phyloP scores from a whole-genome alignment of 2,888 invertebrate genomes.

The Eueremaeus valkanovi region DNA sequence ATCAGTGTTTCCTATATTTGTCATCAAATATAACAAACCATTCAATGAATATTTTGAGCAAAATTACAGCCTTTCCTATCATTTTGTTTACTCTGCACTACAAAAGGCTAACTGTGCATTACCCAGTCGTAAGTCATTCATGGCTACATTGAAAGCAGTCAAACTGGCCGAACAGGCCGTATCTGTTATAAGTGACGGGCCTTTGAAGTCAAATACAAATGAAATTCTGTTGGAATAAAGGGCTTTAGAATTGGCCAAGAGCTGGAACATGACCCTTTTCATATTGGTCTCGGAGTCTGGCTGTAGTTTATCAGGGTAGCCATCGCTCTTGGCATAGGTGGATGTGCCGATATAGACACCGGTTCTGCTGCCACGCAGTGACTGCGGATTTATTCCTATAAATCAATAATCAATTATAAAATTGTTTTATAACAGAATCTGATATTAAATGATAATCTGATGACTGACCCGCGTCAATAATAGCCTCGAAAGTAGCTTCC shows the following conservation, averaged over 20 bases:
- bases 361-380: slow-evolving; percentile 76
- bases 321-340: slow-evolving; percentile 82
- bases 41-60: too few relatives aligned
- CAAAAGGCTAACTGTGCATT: too few relatives aligned
- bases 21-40: too few relatives aligned
- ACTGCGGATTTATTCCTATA: slow-evolving; percentile 71
- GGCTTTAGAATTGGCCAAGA: slow-evolving; percentile 84
- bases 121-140: slow-evolving; percentile 73
- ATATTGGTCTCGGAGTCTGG: slow-evolving; percentile 79
- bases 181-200: slow-evolving; percentile 62
- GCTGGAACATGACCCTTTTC: slow-evolving; percentile 59
- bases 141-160: slow-evolving; percentile 49
- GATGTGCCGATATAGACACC: too few relatives aligned
- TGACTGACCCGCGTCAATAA: too few relatives aligned
- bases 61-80: too few relatives aligned
- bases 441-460: too few relatives aligned
- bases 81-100: too few relatives aligned
- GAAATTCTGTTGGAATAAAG: slow-evolving; percentile 91
- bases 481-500: too few relatives aligned
- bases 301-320: slow-evolving; percentile 68
- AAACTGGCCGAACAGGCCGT: slow-evolving; percentile 41
- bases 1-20: slow-evolving; percentile 77
- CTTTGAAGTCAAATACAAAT: slow-evolving; percentile 89
- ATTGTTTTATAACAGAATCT: too few relatives aligned
- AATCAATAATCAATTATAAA: too few relatives aligned